phyloP scores from a whole-genome alignment of 2,888 invertebrate genomes.

The Cephus pulcher region DNA sequence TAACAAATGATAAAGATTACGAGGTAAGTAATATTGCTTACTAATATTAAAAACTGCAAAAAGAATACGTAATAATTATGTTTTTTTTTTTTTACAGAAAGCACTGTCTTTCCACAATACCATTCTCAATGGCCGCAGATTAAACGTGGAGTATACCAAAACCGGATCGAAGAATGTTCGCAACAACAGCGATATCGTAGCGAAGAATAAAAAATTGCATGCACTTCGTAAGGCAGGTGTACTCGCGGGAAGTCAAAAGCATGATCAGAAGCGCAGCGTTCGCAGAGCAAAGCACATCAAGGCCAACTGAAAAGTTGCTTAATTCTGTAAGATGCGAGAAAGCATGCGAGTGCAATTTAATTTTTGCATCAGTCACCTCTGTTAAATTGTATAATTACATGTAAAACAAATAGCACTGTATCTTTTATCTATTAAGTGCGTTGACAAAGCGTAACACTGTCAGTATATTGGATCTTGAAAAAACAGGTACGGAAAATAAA shows the following conservation, averaged over 20 bases:
- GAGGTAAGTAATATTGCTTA: conserved; percentile 55
- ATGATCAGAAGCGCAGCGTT: conserved; percentile 53
- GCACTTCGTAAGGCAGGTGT: conserved; percentile 64
- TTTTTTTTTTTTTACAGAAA: conserved; percentile 60
- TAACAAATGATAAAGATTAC: conserved; percentile 61
- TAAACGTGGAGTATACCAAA: conserved; percentile 66
- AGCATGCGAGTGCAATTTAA: conserved; percentile 21
- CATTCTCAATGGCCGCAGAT: conserved; percentile 59
- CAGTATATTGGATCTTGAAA: no score
- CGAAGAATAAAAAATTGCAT: conserved; percentile 66
- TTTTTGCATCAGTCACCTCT: no score
- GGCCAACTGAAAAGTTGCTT: conserved; percentile 11
- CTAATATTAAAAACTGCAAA: neutral
- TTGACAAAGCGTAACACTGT: no score
- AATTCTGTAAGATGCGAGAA: neutral
- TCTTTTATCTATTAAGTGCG: no score
- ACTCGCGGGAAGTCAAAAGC: conserved; percentile 59
- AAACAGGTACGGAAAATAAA: no score
- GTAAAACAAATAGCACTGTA: no score
- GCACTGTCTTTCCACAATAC: conserved; percentile 65
- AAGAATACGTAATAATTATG: neutral
- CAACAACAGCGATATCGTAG: conserved; percentile 53
- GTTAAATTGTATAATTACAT: no score
- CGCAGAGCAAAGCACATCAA: conserved; percentile 25
- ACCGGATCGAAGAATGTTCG: conserved; percentile 58